Evolutionary conservation across 2,888 invertebrate genomes (phyloP).

Genomic region (Pollenia amentaria): DNA sequence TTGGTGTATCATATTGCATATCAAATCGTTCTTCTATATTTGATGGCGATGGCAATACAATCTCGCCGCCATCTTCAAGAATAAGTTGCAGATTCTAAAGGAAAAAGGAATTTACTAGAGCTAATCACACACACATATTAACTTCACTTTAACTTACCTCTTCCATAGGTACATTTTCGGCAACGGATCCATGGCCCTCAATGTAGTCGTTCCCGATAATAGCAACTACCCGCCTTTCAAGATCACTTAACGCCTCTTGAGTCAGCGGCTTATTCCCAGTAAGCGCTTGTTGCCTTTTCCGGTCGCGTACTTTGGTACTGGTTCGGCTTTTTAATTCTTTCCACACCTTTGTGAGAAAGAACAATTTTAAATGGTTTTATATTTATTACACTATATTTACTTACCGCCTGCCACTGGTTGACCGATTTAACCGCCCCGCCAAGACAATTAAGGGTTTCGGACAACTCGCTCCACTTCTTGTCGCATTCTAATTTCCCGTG

Average conservation of each 20-base stretch:
- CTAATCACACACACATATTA: background rate
- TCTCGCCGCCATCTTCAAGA: slow-evolving; percentile 9
- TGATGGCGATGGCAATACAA: background rate
- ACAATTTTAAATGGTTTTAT: slow-evolving; percentile 5
- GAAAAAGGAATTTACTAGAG: background rate
- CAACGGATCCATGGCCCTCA: background rate
- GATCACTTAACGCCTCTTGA: slow-evolving; percentile 5
- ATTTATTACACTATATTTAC: slow-evolving; percentile 8
- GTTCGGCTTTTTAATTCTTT: slow-evolving; percentile 26
- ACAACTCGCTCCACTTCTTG: background rate
- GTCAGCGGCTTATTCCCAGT: background rate
- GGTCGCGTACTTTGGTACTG: slow-evolving; percentile 20
- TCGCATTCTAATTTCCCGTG: slow-evolving; percentile 6
- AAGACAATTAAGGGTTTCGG: slow-evolving; percentile 20
- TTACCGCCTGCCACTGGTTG: slow-evolving; percentile 27
- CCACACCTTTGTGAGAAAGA: background rate
- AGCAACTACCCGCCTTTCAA: background rate
- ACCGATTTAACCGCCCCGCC: slow-evolving; percentile 1
- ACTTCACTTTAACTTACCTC: slow-evolving; percentile 16
- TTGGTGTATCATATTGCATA: background rate
- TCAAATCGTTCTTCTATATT: background rate
- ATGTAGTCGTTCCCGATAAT: slow-evolving; percentile 16
- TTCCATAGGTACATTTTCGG: slow-evolving; percentile 17
- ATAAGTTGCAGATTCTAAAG: slow-evolving; percentile 22
- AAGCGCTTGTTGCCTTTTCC: slow-evolving; percentile 22